phyloP scores from a whole-genome alignment of 2,888 invertebrate species.

The Lasioglossum oenotherae region DNA sequence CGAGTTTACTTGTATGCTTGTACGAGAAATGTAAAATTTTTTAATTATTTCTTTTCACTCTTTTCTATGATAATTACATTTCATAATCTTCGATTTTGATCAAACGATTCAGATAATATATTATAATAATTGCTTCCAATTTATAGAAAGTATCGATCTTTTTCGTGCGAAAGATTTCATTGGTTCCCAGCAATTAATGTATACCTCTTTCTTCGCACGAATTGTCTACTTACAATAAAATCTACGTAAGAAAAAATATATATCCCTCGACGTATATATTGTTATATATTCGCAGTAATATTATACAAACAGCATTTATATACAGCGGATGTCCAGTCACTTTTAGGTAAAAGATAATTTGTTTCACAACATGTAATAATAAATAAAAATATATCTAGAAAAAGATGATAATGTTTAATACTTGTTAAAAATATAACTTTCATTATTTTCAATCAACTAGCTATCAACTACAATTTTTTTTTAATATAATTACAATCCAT shows the following conservation, averaged over 20 bases:
- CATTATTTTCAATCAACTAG: constrained; percentile 75
- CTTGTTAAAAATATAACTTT: constrained; percentile 82
- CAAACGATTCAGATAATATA: background rate
- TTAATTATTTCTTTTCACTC: background rate
- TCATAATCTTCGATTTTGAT: background rate
- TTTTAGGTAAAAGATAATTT: constrained; percentile 1
- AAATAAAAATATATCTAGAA: constrained; percentile 63
- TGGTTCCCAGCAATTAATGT: background rate
- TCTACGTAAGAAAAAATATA: constrained; percentile 17
- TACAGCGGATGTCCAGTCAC: constrained; percentile 4
- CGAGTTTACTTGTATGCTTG: background rate
- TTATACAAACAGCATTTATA: constrained; percentile 23
- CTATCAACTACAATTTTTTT: constrained; percentile 68
- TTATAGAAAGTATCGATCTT: constrained; percentile 30
- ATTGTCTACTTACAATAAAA: background rate
- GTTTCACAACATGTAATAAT: constrained; percentile 22
- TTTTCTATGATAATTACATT: background rate
- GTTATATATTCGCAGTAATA: constrained; percentile 23
- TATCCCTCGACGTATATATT: background rate
- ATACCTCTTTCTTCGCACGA: background rate
- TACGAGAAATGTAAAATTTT: background rate
- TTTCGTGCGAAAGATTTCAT: constrained; percentile 9
- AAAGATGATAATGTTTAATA: constrained; percentile 80
- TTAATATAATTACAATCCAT: constrained; percentile 74
- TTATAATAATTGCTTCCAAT: background rate